phyloP scores from a whole-genome alignment of 2,113 vertebrate species.

The Platysternon megacephalum region DNA sequence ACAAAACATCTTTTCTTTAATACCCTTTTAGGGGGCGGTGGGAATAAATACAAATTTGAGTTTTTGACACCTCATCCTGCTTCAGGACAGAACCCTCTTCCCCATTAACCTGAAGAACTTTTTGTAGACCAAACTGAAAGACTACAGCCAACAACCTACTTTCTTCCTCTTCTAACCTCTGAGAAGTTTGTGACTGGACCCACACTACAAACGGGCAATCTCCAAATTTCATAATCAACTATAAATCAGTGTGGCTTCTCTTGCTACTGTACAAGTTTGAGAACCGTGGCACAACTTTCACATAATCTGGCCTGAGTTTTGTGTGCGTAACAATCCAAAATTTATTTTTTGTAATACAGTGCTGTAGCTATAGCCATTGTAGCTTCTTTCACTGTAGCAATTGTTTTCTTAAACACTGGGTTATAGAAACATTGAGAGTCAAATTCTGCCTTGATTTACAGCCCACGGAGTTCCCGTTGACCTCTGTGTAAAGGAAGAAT shows the following conservation, averaged over 20 bases:
- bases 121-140: background rate
- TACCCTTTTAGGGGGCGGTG: background rate
- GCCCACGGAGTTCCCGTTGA: accelerated
- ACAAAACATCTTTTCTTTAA: background rate
- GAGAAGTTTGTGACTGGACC: background rate
- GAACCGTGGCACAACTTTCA: accelerated
- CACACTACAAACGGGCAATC: background rate
- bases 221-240: background rate
- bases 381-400: background rate
- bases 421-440: accelerated
- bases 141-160: background rate
- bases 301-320: background rate
- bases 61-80: background rate
- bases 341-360: background rate
- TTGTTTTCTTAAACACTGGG: background rate
- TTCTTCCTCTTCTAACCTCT: background rate
- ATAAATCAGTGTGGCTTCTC: accelerated
- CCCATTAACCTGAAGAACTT: background rate
- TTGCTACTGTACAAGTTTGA: background rate
- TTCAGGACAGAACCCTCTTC: background rate
- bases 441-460: accelerated
- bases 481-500: background rate
- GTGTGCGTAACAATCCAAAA: background rate
- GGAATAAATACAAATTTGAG: background rate
- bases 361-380: background rate